Conservation (phyloP, 2,888 invertebrate species). For the Netelia melanura region DNA sequence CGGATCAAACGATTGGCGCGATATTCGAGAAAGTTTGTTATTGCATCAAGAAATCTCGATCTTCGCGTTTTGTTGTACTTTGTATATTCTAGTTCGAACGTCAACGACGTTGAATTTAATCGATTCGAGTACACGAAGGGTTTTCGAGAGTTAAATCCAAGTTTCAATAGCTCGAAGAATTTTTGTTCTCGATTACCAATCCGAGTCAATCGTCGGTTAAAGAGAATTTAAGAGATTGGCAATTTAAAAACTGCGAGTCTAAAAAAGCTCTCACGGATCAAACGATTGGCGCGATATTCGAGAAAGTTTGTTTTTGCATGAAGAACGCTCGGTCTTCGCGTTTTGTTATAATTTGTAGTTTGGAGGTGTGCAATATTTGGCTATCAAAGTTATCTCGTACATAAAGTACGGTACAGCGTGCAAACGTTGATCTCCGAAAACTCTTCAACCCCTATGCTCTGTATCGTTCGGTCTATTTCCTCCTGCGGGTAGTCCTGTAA, state of each 20-base stretch:
- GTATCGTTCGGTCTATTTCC: neutral
- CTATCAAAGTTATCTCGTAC: neutral
- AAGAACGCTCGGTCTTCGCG: neutral
- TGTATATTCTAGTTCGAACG: neutral
- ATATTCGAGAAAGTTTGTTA: neutral
- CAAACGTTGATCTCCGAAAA: neutral
- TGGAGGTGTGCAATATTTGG: neutral
- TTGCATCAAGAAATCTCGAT: neutral
- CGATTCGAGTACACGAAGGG: neutral
- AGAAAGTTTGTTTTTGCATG: neutral
- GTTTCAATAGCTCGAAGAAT: conserved; percentile 17
- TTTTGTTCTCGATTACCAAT: neutral
- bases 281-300: neutral
- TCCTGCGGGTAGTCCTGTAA: neutral
- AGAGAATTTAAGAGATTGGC: neutral
- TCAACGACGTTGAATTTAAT: neutral
- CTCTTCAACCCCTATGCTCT: neutral
- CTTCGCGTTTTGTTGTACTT: neutral
- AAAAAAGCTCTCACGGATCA: neutral
- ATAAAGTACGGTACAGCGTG: neutral
- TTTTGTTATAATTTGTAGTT: neutral
- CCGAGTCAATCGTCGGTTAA: neutral
- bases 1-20: neutral
- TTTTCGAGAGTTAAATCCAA: neutral
- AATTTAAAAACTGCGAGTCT: neutral